Base-by-base conservation (phyloP, 2,797 vertebrate species). In the Microctenopoma steveboyesi region DNA sequence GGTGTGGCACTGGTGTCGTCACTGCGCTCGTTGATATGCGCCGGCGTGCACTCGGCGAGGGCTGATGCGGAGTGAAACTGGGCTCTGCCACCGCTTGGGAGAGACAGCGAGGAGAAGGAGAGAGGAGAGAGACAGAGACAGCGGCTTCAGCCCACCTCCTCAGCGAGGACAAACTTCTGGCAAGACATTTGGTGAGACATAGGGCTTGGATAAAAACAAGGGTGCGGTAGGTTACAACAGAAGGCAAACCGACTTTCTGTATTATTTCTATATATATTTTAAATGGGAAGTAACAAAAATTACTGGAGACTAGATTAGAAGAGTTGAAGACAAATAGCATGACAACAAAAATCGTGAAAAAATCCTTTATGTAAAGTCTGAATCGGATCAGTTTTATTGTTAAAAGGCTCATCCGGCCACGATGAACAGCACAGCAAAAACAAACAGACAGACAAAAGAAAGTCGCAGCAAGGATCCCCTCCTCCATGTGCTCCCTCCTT, bases 1-100 rank as follows among this genome's bases (percentile, higher is more conserved):
- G 93, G 94, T 92, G 93, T 93, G 94, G 91, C 90, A 42, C 65
- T 39, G 73, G 53, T 72, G 85, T 81, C 91, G 87, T 93, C 93
- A 92, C 71, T 5, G 79, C 52, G 79, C 78, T 69, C 62, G 56
- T 25, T 82, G 80, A 90, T 70, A 87, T 83, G 69, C 80, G 73
- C 76, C 58, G 74, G 76, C 78, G 75, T 39, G 73, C 74, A 30
- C 72, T 68, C 63, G 71, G 42, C 73, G 81, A 78, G 79, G 86
- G 81, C 79, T 82, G 83, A 79, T 68, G 79, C 55, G 60, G 64
- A 90, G 66, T 62, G 74, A 75, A 85, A 74, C 79, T 68, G 81
- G 72, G 84, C 78, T 83, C 85, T 74, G 74, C 81, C 83, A 74
- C 69, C 58, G 76, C 65, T 33, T 27, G 45, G 52, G 78, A 80